Conservation (phyloP, 2,888 invertebrate genomes). For the Augiades crinisus region DNA sequence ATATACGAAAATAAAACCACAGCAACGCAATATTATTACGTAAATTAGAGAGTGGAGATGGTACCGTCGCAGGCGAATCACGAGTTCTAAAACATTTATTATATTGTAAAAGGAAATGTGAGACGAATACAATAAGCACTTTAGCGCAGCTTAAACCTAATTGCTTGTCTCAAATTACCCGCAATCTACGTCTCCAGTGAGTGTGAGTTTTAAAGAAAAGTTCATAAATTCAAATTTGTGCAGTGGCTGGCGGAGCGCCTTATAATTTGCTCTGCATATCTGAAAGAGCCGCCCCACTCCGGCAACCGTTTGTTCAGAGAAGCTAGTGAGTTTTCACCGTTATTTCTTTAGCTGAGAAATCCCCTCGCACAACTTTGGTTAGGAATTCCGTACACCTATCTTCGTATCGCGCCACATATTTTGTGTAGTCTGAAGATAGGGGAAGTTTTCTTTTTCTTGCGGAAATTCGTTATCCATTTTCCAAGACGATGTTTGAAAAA, state of each 20-base stretch:
- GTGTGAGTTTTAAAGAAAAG: slow-evolving; percentile 53
- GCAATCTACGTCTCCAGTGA: slow-evolving; percentile 42
- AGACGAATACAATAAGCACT: slow-evolving; percentile 7
- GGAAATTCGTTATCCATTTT: slow-evolving; percentile 43
- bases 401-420: slow-evolving; percentile 64
- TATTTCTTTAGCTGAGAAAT: slow-evolving; percentile 63
- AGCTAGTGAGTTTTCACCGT: slow-evolving; percentile 53
- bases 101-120: slow-evolving; percentile 18
- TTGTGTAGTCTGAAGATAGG: slow-evolving; percentile 54
- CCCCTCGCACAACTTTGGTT: slow-evolving; percentile 64
- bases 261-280: slow-evolving; percentile 58
- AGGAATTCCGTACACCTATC: slow-evolving; percentile 67
- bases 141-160: slow-evolving; percentile 18
- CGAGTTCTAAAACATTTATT: slow-evolving; percentile 20
- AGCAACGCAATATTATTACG: too few relatives aligned
- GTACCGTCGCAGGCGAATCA: too few relatives aligned
- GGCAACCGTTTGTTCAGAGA: slow-evolving; percentile 46
- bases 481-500: slow-evolving; percentile 31
- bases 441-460: slow-evolving; percentile 53
- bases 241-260: slow-evolving; percentile 44
- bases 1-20: too few relatives aligned
- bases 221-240: slow-evolving; percentile 57
- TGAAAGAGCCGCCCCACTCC: slow-evolving; percentile 46
- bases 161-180: slow-evolving; percentile 25
- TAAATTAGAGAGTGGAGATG: too few relatives aligned